These are phyloP conservation scores for Phenganax subtilis DNA, from an alignment of 92 coral and sea anemone species.

Conservation along the genomic window DNA sequence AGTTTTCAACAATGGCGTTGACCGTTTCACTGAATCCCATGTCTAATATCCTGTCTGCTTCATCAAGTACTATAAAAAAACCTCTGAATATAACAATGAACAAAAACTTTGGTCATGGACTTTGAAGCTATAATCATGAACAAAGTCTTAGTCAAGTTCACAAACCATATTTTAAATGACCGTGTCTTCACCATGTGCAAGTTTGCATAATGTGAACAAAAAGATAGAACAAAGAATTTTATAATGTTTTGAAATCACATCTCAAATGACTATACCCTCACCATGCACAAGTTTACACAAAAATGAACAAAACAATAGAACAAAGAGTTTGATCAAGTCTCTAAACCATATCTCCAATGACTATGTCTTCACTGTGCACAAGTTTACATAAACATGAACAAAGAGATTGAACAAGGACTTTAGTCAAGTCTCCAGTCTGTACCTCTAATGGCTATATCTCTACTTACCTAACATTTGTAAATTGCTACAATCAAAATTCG, in stretches of 20 bases:
- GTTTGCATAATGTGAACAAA: too few species aligned
- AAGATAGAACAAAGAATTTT: too few species aligned
- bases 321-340: too few species aligned
- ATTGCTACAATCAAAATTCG: slow-evolving; percentile 72
- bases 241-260: too few species aligned
- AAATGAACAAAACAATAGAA: too few species aligned
- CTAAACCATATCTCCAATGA: too few species aligned
- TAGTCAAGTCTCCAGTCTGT: too few species aligned
- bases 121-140: not conserved
- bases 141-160: not conserved
- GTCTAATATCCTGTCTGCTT: slow-evolving; percentile 91
- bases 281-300: too few species aligned
- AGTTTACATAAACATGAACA: too few species aligned
- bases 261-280: not conserved
- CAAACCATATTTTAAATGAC: too few species aligned
- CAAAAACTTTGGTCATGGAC: not conserved
- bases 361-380: too few species aligned
- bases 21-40: slow-evolving; percentile 87
- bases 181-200: too few species aligned
- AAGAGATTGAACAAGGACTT: not conserved
- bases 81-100: not conserved
- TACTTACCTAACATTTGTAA: slow-evolving; percentile 69
- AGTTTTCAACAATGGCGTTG: slow-evolving; percentile 92
- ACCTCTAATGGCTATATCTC: not conserved
- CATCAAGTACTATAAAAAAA: slow-evolving; percentile 67